Conservation (phyloP, 2,113 vertebrate species). For the Oriolus oriolus region DNA sequence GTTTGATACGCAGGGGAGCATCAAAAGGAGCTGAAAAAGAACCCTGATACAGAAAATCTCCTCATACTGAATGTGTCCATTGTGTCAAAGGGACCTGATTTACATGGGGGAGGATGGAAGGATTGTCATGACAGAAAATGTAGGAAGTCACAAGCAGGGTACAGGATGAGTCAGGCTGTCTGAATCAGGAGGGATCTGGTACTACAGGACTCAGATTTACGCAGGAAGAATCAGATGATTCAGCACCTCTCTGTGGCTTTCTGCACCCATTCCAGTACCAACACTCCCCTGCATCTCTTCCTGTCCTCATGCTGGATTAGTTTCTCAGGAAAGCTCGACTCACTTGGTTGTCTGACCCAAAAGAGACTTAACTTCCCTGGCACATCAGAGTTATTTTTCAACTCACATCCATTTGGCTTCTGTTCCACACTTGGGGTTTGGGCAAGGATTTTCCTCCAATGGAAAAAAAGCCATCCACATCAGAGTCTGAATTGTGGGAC, state of each 20-base stretch:
- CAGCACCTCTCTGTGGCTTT: background rate
- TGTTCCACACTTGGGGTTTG: background rate
- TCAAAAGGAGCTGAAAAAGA: background rate
- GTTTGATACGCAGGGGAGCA: background rate
- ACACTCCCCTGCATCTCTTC: background rate
- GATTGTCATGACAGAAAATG: background rate
- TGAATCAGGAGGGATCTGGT: background rate
- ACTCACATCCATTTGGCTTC: background rate
- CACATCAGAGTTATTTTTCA: background rate
- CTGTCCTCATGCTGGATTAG: background rate
- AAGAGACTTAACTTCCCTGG: background rate
- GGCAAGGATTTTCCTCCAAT: background rate
- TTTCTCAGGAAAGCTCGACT: background rate
- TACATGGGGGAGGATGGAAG: background rate
- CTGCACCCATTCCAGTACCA: background rate
- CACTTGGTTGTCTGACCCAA: background rate
- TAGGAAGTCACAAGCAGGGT: background rate
- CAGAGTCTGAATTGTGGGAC: background rate
- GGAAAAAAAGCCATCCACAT: background rate
- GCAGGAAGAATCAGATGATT: background rate
- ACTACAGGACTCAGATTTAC: background rate
- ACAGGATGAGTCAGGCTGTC: background rate
- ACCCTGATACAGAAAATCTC: background rate
- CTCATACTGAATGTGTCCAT: background rate
- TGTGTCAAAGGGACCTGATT: background rate